Percentiles rank a stretch among this genome's conserved stretches.
phyloP scores from a whole-genome alignment of 2,888 invertebrate genomes.

The Palloptera scutellata region DNA sequence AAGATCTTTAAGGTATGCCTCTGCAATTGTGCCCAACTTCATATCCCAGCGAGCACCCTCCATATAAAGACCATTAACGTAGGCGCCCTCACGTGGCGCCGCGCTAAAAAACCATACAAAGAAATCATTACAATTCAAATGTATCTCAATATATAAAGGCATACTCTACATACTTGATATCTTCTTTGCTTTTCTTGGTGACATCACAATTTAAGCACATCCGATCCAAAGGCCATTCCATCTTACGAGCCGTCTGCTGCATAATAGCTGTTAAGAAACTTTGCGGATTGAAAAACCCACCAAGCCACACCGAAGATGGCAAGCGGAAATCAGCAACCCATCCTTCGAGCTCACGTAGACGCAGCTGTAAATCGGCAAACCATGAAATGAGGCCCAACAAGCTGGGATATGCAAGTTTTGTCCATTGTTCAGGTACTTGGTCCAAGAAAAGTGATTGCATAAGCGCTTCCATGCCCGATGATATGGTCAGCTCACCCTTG shows the following conservation, averaged over 20 bases:
- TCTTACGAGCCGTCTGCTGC: constrained; percentile 95
- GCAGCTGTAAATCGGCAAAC: constrained; percentile 84
- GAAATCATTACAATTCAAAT: background rate
- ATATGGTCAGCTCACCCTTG: constrained; percentile 93
- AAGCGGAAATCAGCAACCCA: constrained; percentile 91
- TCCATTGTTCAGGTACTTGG: constrained; percentile 86
- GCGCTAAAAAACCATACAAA: constrained; percentile 64
- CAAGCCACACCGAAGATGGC: constrained; percentile 90
- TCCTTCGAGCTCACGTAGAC: constrained; percentile 82
- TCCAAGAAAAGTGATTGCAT: constrained; percentile 90
- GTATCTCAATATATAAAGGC: background rate
- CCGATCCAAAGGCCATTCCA: constrained; percentile 95
- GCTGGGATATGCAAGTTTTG: constrained; percentile 87
- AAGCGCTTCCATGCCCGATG: constrained; percentile 88
- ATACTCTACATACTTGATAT: constrained; percentile 72
- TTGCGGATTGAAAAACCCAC: constrained; percentile 96
- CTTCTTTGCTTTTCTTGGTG: constrained; percentile 85
- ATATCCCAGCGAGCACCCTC: constrained; percentile 96
- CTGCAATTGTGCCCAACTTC: constrained; percentile 77
- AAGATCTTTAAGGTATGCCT: constrained; percentile 87
- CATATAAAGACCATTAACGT: constrained; percentile 88
- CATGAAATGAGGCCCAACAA: constrained; percentile 82
- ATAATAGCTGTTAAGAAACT: constrained; percentile 96
- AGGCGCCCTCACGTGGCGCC: constrained; percentile 90
- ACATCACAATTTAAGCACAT: constrained; percentile 96